phyloP scores from a whole-genome alignment of 1,140 invertebrate species.

The Bombus waltoni region DNA sequence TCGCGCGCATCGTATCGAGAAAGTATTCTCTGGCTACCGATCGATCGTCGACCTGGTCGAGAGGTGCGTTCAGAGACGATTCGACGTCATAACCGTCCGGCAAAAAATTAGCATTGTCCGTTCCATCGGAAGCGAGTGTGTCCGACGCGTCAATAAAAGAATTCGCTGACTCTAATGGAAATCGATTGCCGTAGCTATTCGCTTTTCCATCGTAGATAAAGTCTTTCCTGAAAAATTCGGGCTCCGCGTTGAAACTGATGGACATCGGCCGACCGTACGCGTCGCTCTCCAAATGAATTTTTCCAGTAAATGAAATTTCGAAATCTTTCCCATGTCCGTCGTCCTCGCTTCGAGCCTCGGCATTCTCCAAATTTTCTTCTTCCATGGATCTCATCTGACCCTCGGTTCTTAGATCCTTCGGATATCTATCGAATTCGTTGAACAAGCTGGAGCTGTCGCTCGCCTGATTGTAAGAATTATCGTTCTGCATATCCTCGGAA shows the following conservation, averaged over 20 bases:
- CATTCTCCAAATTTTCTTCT: neutral
- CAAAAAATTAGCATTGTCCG: conserved; percentile 31
- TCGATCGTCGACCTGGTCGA: neutral
- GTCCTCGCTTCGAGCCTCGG: neutral
- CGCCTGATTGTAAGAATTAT: neutral
- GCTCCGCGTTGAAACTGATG: conserved; percentile 64
- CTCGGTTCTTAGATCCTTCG: neutral
- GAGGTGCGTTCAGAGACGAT: neutral
- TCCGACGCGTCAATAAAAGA: conserved; percentile 6
- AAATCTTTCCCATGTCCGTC: conserved; percentile 31
- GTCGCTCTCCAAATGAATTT: conserved; percentile 63
- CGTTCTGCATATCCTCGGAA: neutral
- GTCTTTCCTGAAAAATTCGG: neutral
- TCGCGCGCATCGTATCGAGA: neutral
- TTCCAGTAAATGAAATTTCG: conserved; percentile 67
- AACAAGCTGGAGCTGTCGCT: neutral
- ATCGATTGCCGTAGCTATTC: conserved; percentile 33
- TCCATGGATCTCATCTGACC: neutral
- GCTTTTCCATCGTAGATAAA: neutral
- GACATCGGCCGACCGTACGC: conserved; percentile 57
- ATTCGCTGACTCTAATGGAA: neutral
- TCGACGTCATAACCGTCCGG: neutral
- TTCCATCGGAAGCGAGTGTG: neutral
- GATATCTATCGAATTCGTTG: neutral
- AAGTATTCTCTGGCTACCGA: neutral